phyloP scores from a whole-genome alignment of 2,113 vertebrate species.

The Myotis yumanensis region DNA sequence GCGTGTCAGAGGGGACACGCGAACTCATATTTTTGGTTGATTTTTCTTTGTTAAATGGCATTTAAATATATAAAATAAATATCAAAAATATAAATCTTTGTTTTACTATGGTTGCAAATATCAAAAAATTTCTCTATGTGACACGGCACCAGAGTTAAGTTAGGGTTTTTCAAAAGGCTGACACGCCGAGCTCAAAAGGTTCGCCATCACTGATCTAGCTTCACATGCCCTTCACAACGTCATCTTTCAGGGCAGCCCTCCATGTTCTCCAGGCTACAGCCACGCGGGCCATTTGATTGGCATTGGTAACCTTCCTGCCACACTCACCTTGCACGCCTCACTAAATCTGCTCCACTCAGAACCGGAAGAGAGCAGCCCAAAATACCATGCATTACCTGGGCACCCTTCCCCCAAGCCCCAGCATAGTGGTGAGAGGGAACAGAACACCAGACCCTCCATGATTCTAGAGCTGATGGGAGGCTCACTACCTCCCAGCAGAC shows the following conservation, averaged over 20 bases:
- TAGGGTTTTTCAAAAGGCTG: no score
- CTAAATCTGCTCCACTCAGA: not conserved
- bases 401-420: not conserved
- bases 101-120: no score
- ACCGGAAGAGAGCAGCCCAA: not conserved
- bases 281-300: not conserved
- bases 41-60: no score
- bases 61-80: no score
- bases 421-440: not conserved
- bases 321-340: not conserved
- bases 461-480: not conserved
- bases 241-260: not conserved
- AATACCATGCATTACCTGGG: not conserved
- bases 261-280: not conserved
- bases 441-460: not conserved
- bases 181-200: no score
- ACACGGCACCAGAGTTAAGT: no score
- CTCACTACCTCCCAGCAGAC: not conserved
- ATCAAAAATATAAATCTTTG: no score
- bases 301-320: not conserved
- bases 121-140: no score
- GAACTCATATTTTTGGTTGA: no score
- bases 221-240: not conserved
- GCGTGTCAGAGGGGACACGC: no score
- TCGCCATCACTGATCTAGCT: not conserved